Base-by-base conservation (phyloP, 92 coral and sea anemone genomes). In the Zoanthus gigantus region DNA sequence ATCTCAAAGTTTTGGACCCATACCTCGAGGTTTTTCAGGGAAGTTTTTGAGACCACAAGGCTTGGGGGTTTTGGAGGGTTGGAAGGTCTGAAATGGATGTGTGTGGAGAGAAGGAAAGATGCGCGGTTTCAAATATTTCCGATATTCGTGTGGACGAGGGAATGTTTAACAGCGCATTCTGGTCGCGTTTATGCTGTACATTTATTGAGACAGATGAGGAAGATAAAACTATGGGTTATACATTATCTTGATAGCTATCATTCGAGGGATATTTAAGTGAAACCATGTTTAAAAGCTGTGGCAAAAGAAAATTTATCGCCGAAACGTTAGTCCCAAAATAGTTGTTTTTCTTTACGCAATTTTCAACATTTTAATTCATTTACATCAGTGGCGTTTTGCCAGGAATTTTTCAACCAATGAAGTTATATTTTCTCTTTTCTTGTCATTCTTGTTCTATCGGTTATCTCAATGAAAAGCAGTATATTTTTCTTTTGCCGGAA, bases 401-500 rank as follows among this genome's bases (percentile, higher is more conserved):
- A 52, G 7, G 9, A 5, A 18, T 76, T 52, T 76, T 7, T 50
- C n/a, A 53, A 50, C 56, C 12, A 50, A 0, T 50, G 17, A 53
- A 23, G 52, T 66, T 66, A 13, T 66, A 2, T 17, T 67, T 66
- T 31, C 74, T 65, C 71, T 10, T 34, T 17, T 46, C 13, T 7
- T 58, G 11, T 46, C 47, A 29, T 14, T 11, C 45, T 42, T 3
- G 10, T 54, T 80, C 66, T 30, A 16, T 15, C 57, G 18, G 53
- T 66, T 46, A 47, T 60, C 63, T 48, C 53, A 14, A 17, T 15
- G 42, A 79, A 79, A 60, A 45, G 54, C 34, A 61, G 37, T 79
- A 32, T 80, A 45, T 67, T 47, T n/a, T 50, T 29, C 30, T 63
- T 79, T 79, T 45, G 47, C 16, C 85, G 47, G 85, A 45, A 81